phyloP scores from a whole-genome alignment of 1,140 invertebrate genomes.

The Apolygus lucorum region DNA sequence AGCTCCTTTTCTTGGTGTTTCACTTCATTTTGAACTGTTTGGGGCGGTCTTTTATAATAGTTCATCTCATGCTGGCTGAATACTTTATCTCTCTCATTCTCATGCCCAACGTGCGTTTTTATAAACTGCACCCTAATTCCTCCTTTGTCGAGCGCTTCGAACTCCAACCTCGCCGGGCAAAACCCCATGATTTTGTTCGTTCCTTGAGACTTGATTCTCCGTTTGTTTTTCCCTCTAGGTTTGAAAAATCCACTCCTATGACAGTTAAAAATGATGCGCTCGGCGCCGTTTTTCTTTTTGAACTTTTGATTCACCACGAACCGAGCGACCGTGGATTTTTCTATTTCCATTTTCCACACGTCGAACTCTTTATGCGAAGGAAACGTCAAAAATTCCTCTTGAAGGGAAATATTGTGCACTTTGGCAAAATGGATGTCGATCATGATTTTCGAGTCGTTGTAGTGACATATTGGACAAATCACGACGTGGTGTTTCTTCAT shows the following conservation, averaged over 20 bases:
- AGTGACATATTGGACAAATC: neutral
- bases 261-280: conserved; percentile 18
- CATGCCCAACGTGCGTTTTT: conserved; percentile 18
- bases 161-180: conserved; percentile 16
- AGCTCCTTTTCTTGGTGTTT: neutral
- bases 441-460: neutral
- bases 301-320: conserved; percentile 18
- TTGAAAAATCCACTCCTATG: conserved; percentile 20
- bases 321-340: neutral
- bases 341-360: neutral
- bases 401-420: neutral
- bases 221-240: conserved; percentile 6
- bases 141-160: neutral
- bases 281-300: conserved; percentile 12
- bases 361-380: neutral
- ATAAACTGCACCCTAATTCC: conserved; percentile 5
- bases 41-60: neutral
- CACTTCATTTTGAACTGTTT: neutral
- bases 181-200: conserved; percentile 22
- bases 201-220: neutral
- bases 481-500: conserved; percentile 11
- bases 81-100: neutral
- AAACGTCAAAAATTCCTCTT: neutral
- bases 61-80: neutral
- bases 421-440: neutral